Evolutionary conservation across 2,113 vertebrate genomes (phyloP).

Genomic region (Coregonus clupeaformis): DNA sequence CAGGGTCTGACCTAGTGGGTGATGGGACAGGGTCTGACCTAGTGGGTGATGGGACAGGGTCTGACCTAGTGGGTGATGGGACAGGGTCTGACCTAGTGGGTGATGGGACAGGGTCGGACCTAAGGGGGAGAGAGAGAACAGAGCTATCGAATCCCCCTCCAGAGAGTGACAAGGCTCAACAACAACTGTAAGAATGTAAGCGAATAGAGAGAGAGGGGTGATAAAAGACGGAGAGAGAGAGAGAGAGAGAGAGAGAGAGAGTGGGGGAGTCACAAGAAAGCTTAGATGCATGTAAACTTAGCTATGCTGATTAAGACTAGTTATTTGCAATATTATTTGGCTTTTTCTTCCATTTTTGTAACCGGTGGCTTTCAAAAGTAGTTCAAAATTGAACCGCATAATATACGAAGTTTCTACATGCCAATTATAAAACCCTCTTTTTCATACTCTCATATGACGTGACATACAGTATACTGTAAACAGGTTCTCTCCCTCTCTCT

Average conservation of each 20-base stretch:
- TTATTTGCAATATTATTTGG: too few species aligned
- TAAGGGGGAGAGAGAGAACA: background rate
- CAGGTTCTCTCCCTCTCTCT: too few species aligned
- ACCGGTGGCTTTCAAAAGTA: too few species aligned
- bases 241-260: background rate
- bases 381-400: background rate
- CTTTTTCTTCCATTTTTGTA: background rate
- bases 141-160: background rate
- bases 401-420: background rate
- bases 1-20: too few species aligned
- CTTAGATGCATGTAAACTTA: background rate
- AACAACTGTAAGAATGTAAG: background rate
- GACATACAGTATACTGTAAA: too few species aligned
- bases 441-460: too few species aligned
- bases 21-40: too few species aligned
- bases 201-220: background rate
- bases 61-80: too few species aligned
- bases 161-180: slow-evolving; percentile 15
- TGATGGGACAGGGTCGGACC: too few species aligned
- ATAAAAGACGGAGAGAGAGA: background rate
- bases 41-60: too few species aligned
- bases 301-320: background rate
- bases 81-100: too few species aligned
- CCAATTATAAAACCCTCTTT: background rate
- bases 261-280: background rate